Base-by-base conservation (phyloP, 2,797 vertebrate species). In the Sparus aurata region DNA sequence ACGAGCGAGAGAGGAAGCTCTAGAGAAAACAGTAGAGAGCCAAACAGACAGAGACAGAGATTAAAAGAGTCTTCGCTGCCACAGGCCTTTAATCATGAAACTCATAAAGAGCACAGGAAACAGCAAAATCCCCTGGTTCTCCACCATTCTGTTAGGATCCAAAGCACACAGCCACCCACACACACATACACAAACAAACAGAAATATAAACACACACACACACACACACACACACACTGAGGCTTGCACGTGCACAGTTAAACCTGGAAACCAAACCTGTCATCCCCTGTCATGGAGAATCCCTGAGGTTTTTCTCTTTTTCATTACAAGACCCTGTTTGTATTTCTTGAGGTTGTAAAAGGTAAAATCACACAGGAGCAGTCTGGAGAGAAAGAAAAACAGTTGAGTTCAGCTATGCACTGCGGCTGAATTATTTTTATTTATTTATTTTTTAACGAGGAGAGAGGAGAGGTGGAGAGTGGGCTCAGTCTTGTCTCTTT, bases 41-140 rank as follows among this genome's bases (percentile, higher is more conserved):
- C 60, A 83, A 83, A 89, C 69, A 80, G 77, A 79, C 71, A 69
- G 45, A 82, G 64, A 79, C 68, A 46, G 43, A 80, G 85, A 90
- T 87, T 87, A 85, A 85, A 89, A 87, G 82, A 69, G 61, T 73
- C 53, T 80, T 83, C 80, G 43, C 60, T 69, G 80, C 77, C 68
- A 74, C n/a, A 13, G 80, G 85, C 73, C 78, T 90, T 90, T 87
- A 79, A 86, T 92, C 84, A 82, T 67, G 34, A 77, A 90, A 73
- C 73, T 84, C 73, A 88, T 78, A 64, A 73, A 83, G 45, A 79
- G 61, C 65, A 34, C 34, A 79, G 74, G 59, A 85, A 87, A 79
- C 63, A 46, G 63, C 41, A 71, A 38, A 82, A 63, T 60, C 76
- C 55, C 61, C 1, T 67, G 25, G 49, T 80, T 69, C 68, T 63